These are phyloP conservation scores for Eulemur mongoz DNA, from an alignment of 2,797 vertebrate genomes.

Conservation along the genomic window DNA sequence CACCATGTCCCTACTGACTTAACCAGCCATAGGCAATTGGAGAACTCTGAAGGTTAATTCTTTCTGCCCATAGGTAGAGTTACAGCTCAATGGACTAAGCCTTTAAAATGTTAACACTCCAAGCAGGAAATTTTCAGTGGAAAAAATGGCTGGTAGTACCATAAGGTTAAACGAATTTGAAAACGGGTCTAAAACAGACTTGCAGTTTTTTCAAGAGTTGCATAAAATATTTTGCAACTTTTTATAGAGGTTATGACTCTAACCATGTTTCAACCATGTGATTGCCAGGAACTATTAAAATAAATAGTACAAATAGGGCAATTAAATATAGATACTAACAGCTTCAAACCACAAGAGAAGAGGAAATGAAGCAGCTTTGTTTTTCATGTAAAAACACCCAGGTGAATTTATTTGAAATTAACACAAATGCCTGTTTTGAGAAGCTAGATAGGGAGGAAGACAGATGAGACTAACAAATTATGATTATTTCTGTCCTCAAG, in stretches of 20 bases:
- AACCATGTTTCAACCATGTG: conserved; percentile 48
- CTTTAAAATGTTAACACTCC: conserved; percentile 59
- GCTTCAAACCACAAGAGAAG: conserved; percentile 52
- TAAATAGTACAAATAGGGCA: conserved; percentile 71
- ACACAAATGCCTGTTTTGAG: conserved; percentile 57
- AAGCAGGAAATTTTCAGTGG: conserved; percentile 59
- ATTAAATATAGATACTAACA: conserved; percentile 71
- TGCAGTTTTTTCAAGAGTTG: conserved; percentile 15
- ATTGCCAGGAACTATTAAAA: conserved; percentile 66
- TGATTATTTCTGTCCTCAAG: background rate
- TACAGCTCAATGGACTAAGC: conserved; percentile 60
- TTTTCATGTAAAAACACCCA: conserved; percentile 63
- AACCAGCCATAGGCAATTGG: conserved; percentile 42
- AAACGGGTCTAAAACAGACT: conserved; percentile 49
- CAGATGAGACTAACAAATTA: background rate
- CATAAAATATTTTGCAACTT: conserved; percentile 62
- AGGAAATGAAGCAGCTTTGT: conserved; percentile 54
- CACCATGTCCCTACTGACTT: conserved; percentile 33
- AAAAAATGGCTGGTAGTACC: conserved; percentile 10
- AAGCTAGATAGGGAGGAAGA: background rate
- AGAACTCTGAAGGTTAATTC: conserved; percentile 73
- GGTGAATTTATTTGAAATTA: conserved; percentile 55
- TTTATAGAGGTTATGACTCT: conserved; percentile 41
- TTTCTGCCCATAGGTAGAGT: conserved; percentile 61
- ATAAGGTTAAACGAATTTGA: conserved; percentile 61